Conservation (phyloP, 2,113 vertebrate genomes). For the Rafetus swinhoei region DNA sequence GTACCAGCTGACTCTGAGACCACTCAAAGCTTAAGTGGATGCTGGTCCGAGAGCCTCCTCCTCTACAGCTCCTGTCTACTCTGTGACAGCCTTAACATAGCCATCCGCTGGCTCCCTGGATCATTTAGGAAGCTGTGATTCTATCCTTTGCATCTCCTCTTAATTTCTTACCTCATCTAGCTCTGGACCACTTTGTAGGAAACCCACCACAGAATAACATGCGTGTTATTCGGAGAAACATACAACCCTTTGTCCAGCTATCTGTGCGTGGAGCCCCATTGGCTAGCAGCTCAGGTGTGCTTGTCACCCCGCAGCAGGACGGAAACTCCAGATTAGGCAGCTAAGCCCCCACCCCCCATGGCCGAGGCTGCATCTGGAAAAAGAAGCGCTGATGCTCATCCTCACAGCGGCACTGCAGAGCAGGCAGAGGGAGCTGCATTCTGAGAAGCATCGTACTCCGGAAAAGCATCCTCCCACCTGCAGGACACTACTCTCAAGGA, state of each 20-base stretch:
- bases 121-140: too few relatives aligned
- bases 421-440: background rate
- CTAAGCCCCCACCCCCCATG: background rate
- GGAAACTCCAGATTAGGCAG: background rate
- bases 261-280: background rate
- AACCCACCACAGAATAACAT: background rate
- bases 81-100: background rate
- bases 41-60: background rate
- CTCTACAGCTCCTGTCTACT: background rate
- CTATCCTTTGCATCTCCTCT: background rate
- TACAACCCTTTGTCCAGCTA: background rate
- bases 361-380: background rate
- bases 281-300: background rate
- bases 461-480: too few relatives aligned
- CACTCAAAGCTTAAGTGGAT: too few relatives aligned
- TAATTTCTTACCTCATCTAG: too few relatives aligned
- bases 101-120: background rate
- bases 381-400: background rate
- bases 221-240: background rate
- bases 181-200: background rate
- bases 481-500: background rate
- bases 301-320: background rate
- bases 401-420: background rate
- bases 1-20: background rate
- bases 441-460: background rate